Percentiles rank a stretch among this genome's conserved stretches.
Evolutionary conservation across 2,888 invertebrate species (phyloP).

Genomic region (Neocrepidodera transversa): DNA sequence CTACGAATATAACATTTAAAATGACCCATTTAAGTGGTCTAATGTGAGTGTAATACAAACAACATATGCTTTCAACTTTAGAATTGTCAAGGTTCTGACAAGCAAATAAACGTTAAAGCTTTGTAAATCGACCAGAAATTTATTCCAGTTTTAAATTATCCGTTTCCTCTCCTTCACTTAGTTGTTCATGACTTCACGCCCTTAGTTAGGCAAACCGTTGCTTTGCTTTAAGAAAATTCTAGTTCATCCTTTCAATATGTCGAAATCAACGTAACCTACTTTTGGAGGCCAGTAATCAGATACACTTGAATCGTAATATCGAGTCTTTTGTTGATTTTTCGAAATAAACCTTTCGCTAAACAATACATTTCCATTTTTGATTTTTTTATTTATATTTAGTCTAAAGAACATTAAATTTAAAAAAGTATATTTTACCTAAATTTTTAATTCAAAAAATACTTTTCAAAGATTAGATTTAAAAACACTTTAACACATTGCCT

Average conservation of each 20-base stretch:
- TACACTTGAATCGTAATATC: conserved; percentile 13
- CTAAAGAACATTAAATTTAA: too few relatives aligned
- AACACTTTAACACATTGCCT: too few relatives aligned
- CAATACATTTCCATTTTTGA: too few relatives aligned
- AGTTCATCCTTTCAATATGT: conserved; percentile 17
- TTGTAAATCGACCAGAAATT: conserved; percentile 10
- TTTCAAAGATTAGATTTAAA: too few relatives aligned
- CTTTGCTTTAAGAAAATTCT: conserved; percentile 4
- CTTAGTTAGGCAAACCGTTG: conserved; percentile 11
- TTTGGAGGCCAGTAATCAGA: conserved; percentile 13
- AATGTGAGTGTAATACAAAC: conserved; percentile 12
- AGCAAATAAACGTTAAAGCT: conserved; percentile 6
- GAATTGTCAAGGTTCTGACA: conserved; percentile 13
- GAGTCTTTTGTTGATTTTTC: conserved; percentile 6
- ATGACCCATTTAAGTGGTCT: conserved; percentile 14
- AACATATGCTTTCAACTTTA: conserved; percentile 16
- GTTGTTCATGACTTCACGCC: conserved; percentile 14
- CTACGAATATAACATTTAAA: conserved; percentile 11
- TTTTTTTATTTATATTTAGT: too few relatives aligned
- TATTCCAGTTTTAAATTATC: conserved; percentile 12
- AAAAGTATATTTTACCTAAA: too few relatives aligned
- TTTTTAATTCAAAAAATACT: too few relatives aligned
- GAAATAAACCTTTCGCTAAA: background rate
- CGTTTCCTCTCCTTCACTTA: conserved; percentile 4
- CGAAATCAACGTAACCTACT: conserved; percentile 14